Percentiles rank a stretch among this genome's conserved stretches.
Evolutionary conservation across 2,113 vertebrate species (phyloP).

Genomic region (Patagioenas fasciata): DNA sequence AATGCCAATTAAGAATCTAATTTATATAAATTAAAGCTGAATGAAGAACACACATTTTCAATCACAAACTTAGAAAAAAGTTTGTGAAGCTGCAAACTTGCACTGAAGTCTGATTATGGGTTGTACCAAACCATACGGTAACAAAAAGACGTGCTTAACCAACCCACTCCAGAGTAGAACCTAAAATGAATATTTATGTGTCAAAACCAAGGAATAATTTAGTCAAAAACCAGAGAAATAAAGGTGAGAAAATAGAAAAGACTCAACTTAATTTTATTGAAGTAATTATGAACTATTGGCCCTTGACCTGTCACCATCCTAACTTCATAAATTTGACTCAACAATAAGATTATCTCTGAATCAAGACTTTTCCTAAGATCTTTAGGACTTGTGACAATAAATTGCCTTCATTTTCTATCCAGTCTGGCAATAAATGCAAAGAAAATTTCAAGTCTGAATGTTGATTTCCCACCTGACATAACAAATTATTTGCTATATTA

Average conservation of each 20-base stretch:
- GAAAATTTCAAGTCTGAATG: background rate
- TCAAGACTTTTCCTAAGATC: background rate
- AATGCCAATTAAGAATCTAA: background rate
- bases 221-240: background rate
- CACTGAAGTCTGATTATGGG: background rate
- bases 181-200: background rate
- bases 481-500: background rate
- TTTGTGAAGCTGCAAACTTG: background rate
- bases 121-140: background rate
- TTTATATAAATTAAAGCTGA: background rate
- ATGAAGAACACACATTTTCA: background rate
- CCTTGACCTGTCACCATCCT: background rate
- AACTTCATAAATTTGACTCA: background rate
- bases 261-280: background rate
- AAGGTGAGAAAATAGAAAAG: background rate
- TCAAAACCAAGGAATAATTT: background rate
- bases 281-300: background rate
- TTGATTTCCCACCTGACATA: background rate
- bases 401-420: background rate
- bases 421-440: background rate
- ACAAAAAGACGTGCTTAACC: background rate
- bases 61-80: background rate
- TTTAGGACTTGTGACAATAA: background rate
- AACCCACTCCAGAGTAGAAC: background rate
- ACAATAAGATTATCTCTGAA: background rate